phyloP scores from a whole-genome alignment of 2,113 vertebrate species.

The Cebidichthys violaceus region DNA sequence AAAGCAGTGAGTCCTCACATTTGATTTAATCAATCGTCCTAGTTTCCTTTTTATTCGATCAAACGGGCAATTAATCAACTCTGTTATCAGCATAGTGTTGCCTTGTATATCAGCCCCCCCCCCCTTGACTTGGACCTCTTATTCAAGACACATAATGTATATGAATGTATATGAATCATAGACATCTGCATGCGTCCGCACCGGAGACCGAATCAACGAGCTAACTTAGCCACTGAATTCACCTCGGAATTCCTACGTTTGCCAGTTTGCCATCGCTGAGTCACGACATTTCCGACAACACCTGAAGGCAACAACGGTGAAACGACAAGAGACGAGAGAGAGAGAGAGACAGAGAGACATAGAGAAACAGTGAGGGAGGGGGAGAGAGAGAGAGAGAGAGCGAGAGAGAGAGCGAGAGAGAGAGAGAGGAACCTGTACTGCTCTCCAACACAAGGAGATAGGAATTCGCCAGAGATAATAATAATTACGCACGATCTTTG shows the following conservation, averaged over 20 bases:
- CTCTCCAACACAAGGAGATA: conserved; percentile 51
- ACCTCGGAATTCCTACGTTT: not conserved
- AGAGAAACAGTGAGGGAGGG: conserved; percentile 20
- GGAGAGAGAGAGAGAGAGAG: conserved; percentile 28
- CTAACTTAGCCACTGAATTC: not conserved
- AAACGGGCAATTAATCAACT: not conserved
- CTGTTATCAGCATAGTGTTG: not conserved
- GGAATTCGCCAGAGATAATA: conserved; percentile 59
- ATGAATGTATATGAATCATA: not conserved
- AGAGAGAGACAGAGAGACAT: conserved; percentile 6
- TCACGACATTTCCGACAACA: conserved; percentile 46
- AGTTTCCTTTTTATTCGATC: not conserved
- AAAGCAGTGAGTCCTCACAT: too few relatives aligned
- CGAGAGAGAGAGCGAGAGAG: conserved; percentile 42
- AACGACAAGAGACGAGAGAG: conserved; percentile 61
- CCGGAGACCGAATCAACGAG: not conserved
- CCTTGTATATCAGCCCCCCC: too few relatives aligned
- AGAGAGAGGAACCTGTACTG: conserved; percentile 67
- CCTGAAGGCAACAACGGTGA: conserved; percentile 68
- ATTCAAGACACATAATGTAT: not conserved
- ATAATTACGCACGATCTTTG: conserved; percentile 19
- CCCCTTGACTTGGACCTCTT: too few relatives aligned
- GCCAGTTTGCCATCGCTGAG: not conserved
- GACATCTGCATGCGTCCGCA: not conserved
- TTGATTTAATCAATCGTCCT: not conserved